Percentiles rank a stretch among this genome's conserved stretches.
Evolutionary conservation across 2,888 invertebrate species (phyloP).

Genomic region (Drosophila atripex): DNA sequence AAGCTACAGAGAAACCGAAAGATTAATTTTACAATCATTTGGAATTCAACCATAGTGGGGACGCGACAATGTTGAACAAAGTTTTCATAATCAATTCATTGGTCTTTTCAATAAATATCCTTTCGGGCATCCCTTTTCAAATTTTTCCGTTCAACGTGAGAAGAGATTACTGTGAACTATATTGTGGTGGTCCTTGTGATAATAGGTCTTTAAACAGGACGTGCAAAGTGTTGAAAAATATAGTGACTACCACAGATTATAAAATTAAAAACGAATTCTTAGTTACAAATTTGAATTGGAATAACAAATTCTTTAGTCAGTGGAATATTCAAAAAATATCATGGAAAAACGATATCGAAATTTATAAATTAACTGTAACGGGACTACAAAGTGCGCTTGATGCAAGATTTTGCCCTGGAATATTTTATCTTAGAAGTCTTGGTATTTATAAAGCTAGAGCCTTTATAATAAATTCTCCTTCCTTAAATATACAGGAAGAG

Average conservation of each 20-base stretch:
- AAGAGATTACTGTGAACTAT: slow-evolving; percentile 8
- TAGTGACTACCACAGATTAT: slow-evolving; percentile 11
- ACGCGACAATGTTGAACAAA: not conserved
- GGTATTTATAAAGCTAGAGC: not conserved
- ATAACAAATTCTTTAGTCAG: not conserved
- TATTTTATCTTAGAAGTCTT: not conserved
- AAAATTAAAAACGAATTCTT: not conserved
- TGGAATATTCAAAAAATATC: slow-evolving; percentile 13
- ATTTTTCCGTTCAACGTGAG: not conserved
- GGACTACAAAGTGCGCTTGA: not conserved
- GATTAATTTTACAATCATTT: not conserved
- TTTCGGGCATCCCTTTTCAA: not conserved
- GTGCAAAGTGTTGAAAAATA: not conserved
- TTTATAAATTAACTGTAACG: not conserved
- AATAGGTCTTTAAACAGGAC: not conserved
- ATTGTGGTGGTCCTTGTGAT: slow-evolving; percentile 1
- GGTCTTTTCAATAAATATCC: not conserved
- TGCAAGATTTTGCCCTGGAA: not conserved
- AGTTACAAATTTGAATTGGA: not conserved
- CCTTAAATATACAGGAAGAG: not conserved
- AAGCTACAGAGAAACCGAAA: not conserved
- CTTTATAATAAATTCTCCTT: not conserved
- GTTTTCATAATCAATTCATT: not conserved
- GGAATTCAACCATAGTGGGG: not conserved
- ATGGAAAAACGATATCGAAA: not conserved